Percentiles rank a stretch among this genome's conserved stretches.
phyloP scores from a whole-genome alignment of 2,888 invertebrate species.

The Aphodius sticticus region DNA sequence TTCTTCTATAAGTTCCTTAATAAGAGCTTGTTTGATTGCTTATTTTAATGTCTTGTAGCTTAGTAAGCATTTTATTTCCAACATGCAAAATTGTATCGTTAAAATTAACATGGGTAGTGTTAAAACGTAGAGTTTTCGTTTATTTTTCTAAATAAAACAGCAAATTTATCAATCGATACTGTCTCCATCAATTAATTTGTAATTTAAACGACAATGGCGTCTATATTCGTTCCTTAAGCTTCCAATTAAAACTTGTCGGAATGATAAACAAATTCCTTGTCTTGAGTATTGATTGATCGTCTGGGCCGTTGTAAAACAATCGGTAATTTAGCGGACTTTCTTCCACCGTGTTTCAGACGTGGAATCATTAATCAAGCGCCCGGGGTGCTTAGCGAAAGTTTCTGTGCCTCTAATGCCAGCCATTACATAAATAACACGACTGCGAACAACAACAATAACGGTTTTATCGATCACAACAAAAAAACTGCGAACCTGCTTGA shows the following conservation, averaged over 20 bases:
- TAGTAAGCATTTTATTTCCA: background rate
- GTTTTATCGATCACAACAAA: background rate
- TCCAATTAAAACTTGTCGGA: background rate
- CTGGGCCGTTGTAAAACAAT: background rate
- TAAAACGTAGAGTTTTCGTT: too few species aligned
- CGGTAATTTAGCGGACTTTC: slow-evolving; percentile 4
- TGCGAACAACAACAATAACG: background rate
- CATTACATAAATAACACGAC: slow-evolving; percentile 4
- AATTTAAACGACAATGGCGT: background rate
- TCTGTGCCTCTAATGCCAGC: background rate
- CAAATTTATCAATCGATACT: background rate
- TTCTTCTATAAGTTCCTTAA: too few species aligned
- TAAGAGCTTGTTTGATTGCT: background rate
- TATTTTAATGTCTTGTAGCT: background rate
- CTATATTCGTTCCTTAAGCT: background rate
- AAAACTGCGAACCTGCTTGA: background rate
- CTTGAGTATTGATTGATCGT: background rate
- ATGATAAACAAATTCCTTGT: background rate
- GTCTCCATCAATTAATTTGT: background rate
- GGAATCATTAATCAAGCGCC: background rate
- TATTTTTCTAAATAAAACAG: too few species aligned
- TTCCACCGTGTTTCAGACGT: background rate
- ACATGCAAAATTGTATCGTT: too few species aligned
- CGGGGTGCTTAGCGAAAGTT: background rate
- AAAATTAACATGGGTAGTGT: too few species aligned